A percentile compares a stretch with the other conserved stretches of the same genome.
phyloP scores from a whole-genome alignment of 2,113 vertebrate genomes.

The Bucco capensis region DNA sequence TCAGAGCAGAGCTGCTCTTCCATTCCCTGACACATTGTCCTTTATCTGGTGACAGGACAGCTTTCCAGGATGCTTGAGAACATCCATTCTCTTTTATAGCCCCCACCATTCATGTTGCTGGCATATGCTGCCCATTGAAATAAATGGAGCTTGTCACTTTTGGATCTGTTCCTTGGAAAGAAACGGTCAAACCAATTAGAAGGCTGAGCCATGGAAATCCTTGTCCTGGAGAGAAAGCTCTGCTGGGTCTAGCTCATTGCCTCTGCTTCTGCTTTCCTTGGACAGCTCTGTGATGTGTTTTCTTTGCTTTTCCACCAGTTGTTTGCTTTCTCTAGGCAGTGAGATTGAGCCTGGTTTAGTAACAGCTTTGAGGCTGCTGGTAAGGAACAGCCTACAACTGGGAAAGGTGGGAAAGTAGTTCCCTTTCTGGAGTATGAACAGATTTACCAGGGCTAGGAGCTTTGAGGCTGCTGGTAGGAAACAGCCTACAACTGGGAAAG shows the following conservation, averaged over 20 bases:
- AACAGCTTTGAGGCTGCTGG: background rate
- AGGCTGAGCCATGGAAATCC: constrained; percentile 51
- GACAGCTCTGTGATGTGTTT: background rate
- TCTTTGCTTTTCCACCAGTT: background rate
- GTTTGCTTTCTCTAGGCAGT: background rate
- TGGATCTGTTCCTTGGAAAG: constrained; percentile 62
- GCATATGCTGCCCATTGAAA: constrained; percentile 65
- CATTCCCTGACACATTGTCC: constrained; percentile 8
- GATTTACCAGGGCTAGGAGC: background rate
- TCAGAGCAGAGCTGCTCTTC: constrained; percentile 16
- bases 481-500: too few relatives aligned
- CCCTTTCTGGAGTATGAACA: background rate
- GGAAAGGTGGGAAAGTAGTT: background rate
- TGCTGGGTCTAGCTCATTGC: constrained; percentile 1
- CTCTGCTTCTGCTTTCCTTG: background rate
- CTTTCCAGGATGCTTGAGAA: constrained; percentile 30
- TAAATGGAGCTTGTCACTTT: constrained; percentile 67
- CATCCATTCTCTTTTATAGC: constrained; percentile 59
- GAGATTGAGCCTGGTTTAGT: background rate
- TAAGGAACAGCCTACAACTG: background rate
- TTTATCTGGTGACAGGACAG: constrained; percentile 27
- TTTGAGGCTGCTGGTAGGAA: too few relatives aligned
- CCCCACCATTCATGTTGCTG: constrained; percentile 33
- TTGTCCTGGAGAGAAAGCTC: constrained; percentile 58
- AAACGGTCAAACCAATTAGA: constrained; percentile 64